phyloP scores from a whole-genome alignment of 2,797 vertebrate genomes.

The Helicolenus hilgendorfi region DNA sequence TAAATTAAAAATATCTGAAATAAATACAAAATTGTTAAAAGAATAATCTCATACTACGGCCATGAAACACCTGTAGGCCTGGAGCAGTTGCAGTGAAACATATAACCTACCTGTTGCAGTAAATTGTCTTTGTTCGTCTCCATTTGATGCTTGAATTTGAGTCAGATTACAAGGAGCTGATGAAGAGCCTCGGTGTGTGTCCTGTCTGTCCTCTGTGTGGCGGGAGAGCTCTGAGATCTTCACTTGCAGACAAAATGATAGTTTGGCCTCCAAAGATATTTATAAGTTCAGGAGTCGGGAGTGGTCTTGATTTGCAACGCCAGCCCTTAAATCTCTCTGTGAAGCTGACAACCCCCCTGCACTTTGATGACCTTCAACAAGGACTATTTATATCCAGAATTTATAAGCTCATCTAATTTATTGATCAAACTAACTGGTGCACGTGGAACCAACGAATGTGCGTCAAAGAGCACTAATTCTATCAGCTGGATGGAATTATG shows the following conservation, averaged over 20 bases:
- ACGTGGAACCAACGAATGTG: not conserved
- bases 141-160: slow-evolving; percentile 23
- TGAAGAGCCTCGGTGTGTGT: not conserved
- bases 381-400: not conserved
- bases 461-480: not conserved
- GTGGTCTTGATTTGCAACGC: not conserved
- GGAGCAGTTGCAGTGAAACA: not conserved
- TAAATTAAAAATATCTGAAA: not conserved
- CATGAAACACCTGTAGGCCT: not conserved
- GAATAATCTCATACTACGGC: not conserved
- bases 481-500: not conserved
- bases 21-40: not conserved
- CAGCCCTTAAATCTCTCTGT: slow-evolving; percentile 32
- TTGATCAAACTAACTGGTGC: not conserved
- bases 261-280: slow-evolving; percentile 1
- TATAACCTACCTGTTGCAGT: slow-evolving; percentile 32
- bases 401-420: not conserved
- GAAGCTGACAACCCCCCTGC: too few species aligned
- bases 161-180: not conserved
- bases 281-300: slow-evolving; percentile 17
- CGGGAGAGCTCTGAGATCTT: not conserved
- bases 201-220: not conserved
- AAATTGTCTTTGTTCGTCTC: slow-evolving; percentile 27
- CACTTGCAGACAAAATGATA: not conserved
- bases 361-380: not conserved